These are phyloP conservation scores for Colius striatus DNA, from an alignment of 2,113 vertebrate species.

Conservation along the genomic window DNA sequence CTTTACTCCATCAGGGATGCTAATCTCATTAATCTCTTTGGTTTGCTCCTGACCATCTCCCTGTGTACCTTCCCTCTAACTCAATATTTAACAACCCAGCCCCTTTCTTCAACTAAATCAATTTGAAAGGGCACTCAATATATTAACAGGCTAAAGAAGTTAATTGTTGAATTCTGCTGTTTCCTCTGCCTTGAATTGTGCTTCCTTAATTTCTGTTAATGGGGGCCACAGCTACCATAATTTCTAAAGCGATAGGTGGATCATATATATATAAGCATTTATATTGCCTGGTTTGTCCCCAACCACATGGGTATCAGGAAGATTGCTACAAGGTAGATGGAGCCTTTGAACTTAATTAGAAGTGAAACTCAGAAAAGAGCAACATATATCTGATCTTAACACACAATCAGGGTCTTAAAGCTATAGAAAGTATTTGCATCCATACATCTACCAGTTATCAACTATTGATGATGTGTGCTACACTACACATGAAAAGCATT, in stretches of 20 bases:
- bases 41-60: neutral
- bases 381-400: neutral
- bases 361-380: neutral
- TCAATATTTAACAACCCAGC: neutral
- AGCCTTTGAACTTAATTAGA: neutral
- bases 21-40: neutral
- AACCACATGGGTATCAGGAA: neutral
- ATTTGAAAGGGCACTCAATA: neutral
- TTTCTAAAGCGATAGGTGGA: neutral
- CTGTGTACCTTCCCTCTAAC: neutral
- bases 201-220: neutral
- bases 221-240: neutral
- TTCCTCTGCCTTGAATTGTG: neutral
- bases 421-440: neutral
- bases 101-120: neutral
- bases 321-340: neutral
- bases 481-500: neutral
- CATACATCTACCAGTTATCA: rapidly evolving
- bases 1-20: neutral
- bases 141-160: neutral
- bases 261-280: neutral
- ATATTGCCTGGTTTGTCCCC: neutral
- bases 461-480: neutral
- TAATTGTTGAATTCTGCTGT: neutral
- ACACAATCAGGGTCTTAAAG: neutral